phyloP scores from a whole-genome alignment of 2,888 invertebrate genomes.

The Micoletzkya japonica region DNA sequence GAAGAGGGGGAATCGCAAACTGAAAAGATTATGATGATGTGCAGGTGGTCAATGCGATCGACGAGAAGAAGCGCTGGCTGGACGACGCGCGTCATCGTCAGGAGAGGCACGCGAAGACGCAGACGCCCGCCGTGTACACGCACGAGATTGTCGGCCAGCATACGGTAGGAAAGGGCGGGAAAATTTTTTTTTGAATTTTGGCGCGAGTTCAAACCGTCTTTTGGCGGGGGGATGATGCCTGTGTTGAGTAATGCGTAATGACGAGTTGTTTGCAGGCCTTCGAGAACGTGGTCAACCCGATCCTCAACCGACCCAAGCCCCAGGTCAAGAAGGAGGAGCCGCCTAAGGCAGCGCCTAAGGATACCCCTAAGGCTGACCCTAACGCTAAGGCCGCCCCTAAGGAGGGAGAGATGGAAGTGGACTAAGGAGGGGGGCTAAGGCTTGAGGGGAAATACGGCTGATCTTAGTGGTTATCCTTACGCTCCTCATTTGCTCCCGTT shows the following conservation, averaged over 20 bases:
- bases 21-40: no score
- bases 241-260: not conserved
- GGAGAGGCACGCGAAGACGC: constrained; percentile 43
- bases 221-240: not conserved
- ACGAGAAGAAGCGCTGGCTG: constrained; percentile 80
- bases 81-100: constrained; percentile 77
- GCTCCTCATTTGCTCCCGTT: no score
- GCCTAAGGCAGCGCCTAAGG: constrained; percentile 55
- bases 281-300: constrained; percentile 72
- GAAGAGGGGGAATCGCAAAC: no score
- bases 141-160: constrained; percentile 79
- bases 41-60: constrained; percentile 71
- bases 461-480: no score
- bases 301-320: constrained; percentile 88
- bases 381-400: not conserved
- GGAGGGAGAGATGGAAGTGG: constrained; percentile 8
- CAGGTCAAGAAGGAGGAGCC: constrained; percentile 69
- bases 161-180: constrained; percentile 70
- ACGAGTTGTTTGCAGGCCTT: constrained; percentile 66
- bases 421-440: not conserved
- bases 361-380: not conserved
- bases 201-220: no score
- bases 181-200: not conserved
- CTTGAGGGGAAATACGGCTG: no score
- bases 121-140: constrained; percentile 52